Conservation (phyloP, 2,113 vertebrate genomes). For the Lates calcarifer region DNA sequence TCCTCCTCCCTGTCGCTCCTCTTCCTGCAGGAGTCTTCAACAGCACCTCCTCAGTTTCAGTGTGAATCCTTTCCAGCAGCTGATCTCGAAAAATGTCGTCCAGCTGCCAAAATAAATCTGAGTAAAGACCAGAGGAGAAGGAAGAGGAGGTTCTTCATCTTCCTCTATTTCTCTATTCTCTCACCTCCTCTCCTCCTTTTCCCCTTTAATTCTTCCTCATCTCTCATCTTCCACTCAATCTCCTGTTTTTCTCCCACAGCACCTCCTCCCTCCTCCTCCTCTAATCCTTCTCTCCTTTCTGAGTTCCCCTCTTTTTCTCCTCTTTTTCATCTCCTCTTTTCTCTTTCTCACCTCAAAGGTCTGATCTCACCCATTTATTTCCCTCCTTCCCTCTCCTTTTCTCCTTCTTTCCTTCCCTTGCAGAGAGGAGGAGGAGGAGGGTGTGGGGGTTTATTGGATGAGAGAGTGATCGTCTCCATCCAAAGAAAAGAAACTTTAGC, state of each 20-base stretch:
- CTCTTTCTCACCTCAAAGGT: too few relatives aligned
- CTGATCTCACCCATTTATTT: not conserved
- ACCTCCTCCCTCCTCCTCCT: too few relatives aligned
- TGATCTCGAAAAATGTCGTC: not conserved
- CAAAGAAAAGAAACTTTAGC: constrained; percentile 77
- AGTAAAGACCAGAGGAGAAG: not conserved
- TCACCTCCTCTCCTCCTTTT: too few relatives aligned
- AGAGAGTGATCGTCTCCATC: constrained; percentile 20
- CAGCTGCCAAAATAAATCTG: not conserved
- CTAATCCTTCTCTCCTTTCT: too few relatives aligned
- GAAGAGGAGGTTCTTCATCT: not conserved
- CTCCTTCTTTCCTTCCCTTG: not conserved
- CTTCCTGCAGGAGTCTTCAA: too few relatives aligned
- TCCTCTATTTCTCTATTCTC: not conserved
- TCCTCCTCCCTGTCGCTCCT: too few relatives aligned
- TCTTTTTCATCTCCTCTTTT: not conserved
- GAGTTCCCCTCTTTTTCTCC: too few relatives aligned
- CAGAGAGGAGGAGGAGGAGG: too few relatives aligned
- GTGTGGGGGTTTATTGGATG: not conserved
- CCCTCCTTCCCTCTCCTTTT: not conserved
- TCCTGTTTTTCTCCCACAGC: too few relatives aligned
- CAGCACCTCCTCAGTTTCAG: not conserved
- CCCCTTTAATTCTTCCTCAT: too few relatives aligned
- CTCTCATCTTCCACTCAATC: too few relatives aligned
- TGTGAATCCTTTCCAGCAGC: not conserved